These are phyloP conservation scores for Aradus depressus DNA, from an alignment of 2,888 invertebrate genomes.

Conservation along the genomic window DNA sequence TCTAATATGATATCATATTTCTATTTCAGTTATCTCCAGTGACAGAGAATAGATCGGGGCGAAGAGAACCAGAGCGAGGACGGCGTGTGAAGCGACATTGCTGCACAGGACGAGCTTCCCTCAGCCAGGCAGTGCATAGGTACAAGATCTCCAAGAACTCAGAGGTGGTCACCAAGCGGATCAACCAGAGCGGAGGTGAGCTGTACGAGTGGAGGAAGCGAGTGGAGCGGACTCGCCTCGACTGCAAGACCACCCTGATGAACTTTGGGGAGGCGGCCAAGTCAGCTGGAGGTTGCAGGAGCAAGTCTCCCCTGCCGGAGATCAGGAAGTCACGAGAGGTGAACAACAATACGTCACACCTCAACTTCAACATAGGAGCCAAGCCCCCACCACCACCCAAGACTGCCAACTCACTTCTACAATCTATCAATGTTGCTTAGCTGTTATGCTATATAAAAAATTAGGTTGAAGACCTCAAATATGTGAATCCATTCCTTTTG, in stretches of 20 bases:
- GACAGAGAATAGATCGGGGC: not conserved
- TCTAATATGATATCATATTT: no score
- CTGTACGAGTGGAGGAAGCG: conserved; percentile 24
- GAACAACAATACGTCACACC: conserved; percentile 10
- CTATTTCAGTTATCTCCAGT: conserved; percentile 5
- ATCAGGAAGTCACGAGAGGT: conserved; percentile 4
- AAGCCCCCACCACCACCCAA: conserved; percentile 7
- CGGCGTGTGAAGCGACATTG: conserved; percentile 16
- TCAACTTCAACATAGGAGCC: no score
- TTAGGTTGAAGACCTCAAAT: no score
- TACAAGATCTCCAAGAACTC: conserved; percentile 8
- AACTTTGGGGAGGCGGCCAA: conserved; percentile 1
- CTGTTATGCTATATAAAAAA: no score
- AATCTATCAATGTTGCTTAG: conserved; percentile 7
- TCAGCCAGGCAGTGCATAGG: conserved; percentile 22
- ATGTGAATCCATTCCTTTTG: no score
- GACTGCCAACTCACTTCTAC: not conserved
- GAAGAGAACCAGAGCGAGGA: conserved; percentile 2
- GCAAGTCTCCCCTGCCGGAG: conserved; percentile 8
- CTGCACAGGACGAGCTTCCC: conserved; percentile 19
- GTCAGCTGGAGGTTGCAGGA: no score
- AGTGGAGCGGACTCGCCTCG: conserved; percentile 11
- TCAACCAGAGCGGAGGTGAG: conserved; percentile 12
- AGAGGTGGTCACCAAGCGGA: conserved; percentile 1
- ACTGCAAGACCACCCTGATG: conserved; percentile 14